Base-by-base conservation (phyloP, 2,888 invertebrate genomes). In the Pelosia muscerda region DNA sequence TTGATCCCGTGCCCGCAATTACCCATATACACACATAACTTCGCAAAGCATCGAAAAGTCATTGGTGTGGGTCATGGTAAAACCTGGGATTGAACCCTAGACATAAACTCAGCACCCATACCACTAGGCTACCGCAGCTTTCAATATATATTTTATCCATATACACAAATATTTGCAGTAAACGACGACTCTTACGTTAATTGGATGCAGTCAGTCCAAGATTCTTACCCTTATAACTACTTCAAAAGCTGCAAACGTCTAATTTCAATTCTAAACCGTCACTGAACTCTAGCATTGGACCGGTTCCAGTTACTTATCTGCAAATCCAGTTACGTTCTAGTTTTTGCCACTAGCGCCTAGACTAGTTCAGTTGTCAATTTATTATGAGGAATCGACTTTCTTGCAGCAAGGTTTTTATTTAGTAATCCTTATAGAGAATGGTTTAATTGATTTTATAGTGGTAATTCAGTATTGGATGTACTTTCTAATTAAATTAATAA, bases 321-420 rank as follows among this genome's bases (percentile, higher is more conserved):
- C 59, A 15, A n/a, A 60, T 31, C 53, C 65, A 10, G 58, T 65
- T 49, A 19, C 19, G 25, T 65, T 11, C 54, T 34, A 53, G 23
- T 65, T 66, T 66, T 66, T 55, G 15, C 23, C 28, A 5, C 42
- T n/a, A 54, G 22, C 22, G 19, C 34, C 26, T 55, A 2, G 38
- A 2, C 65, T 65, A 55, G 28, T 61, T 61, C 61, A 38, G 42
- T 66, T 61, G 61, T 66, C 66, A 65, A 65, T 65, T 49, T 65
- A 66, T 23, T 38, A 38, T 38, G 55, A 61, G 19, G 38, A 66
- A 26, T 54, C 53, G 60, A 22, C 15, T 9, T 54, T 31, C 13
- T 8, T 61, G 19, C n/a, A 25, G 13, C 9, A 31, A 23, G 23
- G 13, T 61, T 60, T 61, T 66, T 66, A 8, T 28, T 25, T n/a